A percentile compares a stretch with the other conserved stretches of the same genome.
These are phyloP conservation scores for cat (Felis catus) DNA, from an alignment of 2,113 vertebrate genomes.

Conservation along the genomic window F.catus_Fca126_mat1.0 CM031424.1:70428001-70428500, in stretches of 20 bases:
- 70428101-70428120: background rate
- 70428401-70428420: background rate
- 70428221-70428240: slow-evolving; percentile 18
- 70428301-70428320: background rate
- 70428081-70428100: background rate
- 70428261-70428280: background rate
- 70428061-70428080: background rate
- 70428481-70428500: background rate
- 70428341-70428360: slow-evolving; percentile 31
- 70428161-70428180: background rate
- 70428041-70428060: background rate
- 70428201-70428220: background rate
- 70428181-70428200: background rate
- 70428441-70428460: slow-evolving; percentile 24
- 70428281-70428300: background rate
- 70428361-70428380: background rate
- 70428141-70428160: background rate
- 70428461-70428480: background rate
- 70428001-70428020: background rate
- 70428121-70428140: background rate
- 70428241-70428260: background rate
- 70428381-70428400: background rate
- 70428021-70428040: background rate
- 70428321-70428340: background rate
- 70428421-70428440: background rate